Evolutionary conservation across 2,888 invertebrate species (phyloP).

Genomic region (Chrysomela aeneicollis): DNA sequence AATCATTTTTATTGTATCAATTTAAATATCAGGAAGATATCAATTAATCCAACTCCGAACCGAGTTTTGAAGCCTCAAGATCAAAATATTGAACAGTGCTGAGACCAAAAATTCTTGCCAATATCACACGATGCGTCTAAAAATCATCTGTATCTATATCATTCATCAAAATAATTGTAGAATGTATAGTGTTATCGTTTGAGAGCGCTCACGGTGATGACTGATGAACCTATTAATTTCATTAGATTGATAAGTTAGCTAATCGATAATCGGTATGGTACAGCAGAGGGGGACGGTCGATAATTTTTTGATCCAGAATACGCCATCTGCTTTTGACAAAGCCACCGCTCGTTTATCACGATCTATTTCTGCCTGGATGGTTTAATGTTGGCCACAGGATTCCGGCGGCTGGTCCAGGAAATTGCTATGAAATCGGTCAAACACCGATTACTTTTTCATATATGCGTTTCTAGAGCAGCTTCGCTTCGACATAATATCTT

Average conservation of each 20-base stretch:
- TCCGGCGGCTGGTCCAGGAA: not conserved
- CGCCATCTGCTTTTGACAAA: not conserved
- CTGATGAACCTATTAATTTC: constrained; percentile 6
- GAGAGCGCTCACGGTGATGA: not conserved
- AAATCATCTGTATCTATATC: no score
- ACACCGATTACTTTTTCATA: no score
- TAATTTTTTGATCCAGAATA: not conserved
- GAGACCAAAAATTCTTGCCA: no score
- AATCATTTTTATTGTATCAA: no score
- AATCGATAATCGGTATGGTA: not conserved
- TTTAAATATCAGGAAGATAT: no score
- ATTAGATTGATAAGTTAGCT: not conserved
- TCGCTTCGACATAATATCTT: no score
- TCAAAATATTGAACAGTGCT: no score
- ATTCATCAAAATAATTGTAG: not conserved
- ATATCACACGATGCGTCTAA: no score
- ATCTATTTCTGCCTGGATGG: not conserved
- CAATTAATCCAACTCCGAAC: no score
- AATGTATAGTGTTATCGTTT: not conserved
- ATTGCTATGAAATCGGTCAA: no score
- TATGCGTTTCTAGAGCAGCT: no score
- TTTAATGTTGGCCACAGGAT: not conserved
- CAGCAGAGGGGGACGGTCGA: not conserved
- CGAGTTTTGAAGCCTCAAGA: no score
- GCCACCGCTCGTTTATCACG: not conserved